Percentiles rank a stretch among this genome's conserved stretches.
phyloP scores from a whole-genome alignment of 2,888 invertebrate genomes.

The Caenorhabditis wallacei region DNA sequence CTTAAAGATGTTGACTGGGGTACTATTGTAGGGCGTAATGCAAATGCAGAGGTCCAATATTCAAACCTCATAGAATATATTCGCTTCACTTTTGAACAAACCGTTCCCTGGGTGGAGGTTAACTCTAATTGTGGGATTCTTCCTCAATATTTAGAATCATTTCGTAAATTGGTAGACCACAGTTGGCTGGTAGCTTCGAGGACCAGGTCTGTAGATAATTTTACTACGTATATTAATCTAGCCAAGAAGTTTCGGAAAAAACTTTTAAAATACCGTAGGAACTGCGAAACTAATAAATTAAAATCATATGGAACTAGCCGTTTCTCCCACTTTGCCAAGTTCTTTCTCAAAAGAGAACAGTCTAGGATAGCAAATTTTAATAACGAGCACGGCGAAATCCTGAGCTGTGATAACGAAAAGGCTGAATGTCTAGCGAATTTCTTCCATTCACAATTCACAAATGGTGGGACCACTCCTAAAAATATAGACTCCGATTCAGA shows the following conservation, averaged over 20 bases:
- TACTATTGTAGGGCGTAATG: not conserved
- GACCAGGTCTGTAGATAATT: not conserved
- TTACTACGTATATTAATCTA: not conserved
- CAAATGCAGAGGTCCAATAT: not conserved
- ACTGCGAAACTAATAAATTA: not conserved
- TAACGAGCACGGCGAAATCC: not conserved
- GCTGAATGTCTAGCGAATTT: not conserved
- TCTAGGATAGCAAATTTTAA: not conserved
- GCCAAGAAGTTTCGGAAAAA: not conserved
- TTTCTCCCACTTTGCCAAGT: not conserved
- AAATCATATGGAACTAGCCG: not conserved
- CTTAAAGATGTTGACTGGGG: not conserved
- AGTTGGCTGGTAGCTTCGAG: not conserved
- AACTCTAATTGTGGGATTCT: not conserved
- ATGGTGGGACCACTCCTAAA: not conserved
- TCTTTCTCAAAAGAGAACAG: not conserved
- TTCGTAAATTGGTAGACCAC: not conserved
- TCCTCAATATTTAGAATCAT: not conserved
- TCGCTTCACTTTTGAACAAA: not conserved
- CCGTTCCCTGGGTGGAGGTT: not conserved
- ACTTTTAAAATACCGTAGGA: not conserved
- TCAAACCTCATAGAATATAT: not conserved
- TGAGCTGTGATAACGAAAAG: not conserved
- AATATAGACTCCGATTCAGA: not conserved
- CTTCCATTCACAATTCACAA: not conserved